Base-by-base conservation (phyloP, 30 jellyfish, hydroid and myxozoan genomes). In the Aurelia aurita complex sp. Pacific region DNA sequence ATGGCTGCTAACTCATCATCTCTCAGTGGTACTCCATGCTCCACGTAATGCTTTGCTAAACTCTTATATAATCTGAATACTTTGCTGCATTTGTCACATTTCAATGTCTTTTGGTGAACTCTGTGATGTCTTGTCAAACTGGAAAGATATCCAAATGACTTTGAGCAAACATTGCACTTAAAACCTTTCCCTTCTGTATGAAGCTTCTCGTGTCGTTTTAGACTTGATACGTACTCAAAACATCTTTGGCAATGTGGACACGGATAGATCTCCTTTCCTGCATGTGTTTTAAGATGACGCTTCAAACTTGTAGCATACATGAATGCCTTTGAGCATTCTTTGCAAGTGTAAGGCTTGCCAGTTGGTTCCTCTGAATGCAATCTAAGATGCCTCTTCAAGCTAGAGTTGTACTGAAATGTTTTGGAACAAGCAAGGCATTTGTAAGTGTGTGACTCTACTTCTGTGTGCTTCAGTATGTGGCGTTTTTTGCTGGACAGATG, bases 151-250 rank as follows among this genome's bases (percentile, higher is more conserved):
- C 97, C 97, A 81, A 88, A 88, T n/a, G 81, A 51, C 43, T 88
- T 88, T 50, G 74, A 50, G 79, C 97, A 88, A 53, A 73, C 67
- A 17, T 33, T 65, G 42, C 97, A 88, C 38, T 64, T 74, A 69
- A 88, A 88, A 5, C 86, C 86, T 75, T 88, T 88, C 42, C 97
- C 97, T 14, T 50, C 92, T 69, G 90, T 63, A 57, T 88, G 97
- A 29, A 88, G 81, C 69, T 67, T 80, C n/a, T 74, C 87, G 55
- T 88, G 97, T n/a, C 97, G 38, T 50, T 88, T 88, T 62, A 88
- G 61, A 43, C 97, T 88, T 23, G 97, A 88, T 16, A 81, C 38
- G 67, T 88, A 88, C 36, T 77, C 90, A 80, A 88, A 88, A 38
- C 92, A 67, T 72, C 90, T 80, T 53, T 88, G 86, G 78, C 97